Base-by-base conservation (phyloP, 2,888 invertebrate species). In the Andrena chrysosceles region DNA sequence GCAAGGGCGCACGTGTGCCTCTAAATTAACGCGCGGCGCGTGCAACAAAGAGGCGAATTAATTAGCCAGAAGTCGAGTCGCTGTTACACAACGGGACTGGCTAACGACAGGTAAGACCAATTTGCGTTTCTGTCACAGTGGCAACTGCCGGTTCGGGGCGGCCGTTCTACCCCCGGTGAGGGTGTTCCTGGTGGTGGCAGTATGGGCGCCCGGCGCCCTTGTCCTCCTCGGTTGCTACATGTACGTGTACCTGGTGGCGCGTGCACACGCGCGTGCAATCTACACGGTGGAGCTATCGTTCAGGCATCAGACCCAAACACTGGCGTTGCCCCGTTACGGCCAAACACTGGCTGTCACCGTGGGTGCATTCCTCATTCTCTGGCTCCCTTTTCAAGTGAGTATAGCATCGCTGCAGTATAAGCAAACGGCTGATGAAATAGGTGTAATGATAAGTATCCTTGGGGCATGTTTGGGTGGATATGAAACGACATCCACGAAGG, bases 221-320 rank as follows among this genome's bases (percentile, higher is more conserved):
- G 94, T 95, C 33, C 94, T 96, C 10, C 92, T 96, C 62, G 94
- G 95, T 60, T 96, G 96, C 91, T 96, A 96, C 92, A 95, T 95
- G 86, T 96, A 96, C 93, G 95, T 96, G 81, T 96, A 96, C 91
- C 93, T 95, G 78, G 95, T 96, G 42, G 96, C 96, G 13, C 93
- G 96, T 77, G 95, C 95, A 77, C 96, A 96, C 87, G 96, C 96
- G 16, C 93, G 95, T 63, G 96, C 96, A 54, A 96, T 96, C 86
- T 95, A 95, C 85, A 96, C 95, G 54, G 95, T 95, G 26, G 95
- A 96, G 87, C 94, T 95, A 72, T 95, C 95, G 26, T 93, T 95
- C 77, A 93, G 95, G 71, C 94, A 94, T 88, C 89, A 93, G 89
- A 92, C 92, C 48, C 94, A 95, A 87, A 93, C 94, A 49, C 89